Evolutionary conservation across 1,140 invertebrate genomes (phyloP).

Genomic region (Euwallacea similis): DNA sequence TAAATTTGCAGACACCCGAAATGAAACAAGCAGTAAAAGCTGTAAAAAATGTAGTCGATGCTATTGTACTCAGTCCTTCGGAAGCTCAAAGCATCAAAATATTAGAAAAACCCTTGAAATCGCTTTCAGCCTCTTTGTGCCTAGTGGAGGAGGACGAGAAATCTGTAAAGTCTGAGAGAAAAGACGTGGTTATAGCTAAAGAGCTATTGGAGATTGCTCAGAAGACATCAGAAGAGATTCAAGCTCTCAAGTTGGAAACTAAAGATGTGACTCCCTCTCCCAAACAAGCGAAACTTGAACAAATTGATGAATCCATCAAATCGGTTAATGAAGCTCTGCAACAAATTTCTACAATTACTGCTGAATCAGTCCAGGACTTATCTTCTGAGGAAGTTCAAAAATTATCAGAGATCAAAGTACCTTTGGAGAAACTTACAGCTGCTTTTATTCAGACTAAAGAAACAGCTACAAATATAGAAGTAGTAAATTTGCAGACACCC

Average conservation of each 20-base stretch:
- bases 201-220: slow-evolving; percentile 6
- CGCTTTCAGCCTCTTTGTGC: slow-evolving; percentile 23
- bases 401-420: slow-evolving; percentile 8
- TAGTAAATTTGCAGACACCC: slow-evolving; percentile 18
- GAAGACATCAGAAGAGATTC: slow-evolving; percentile 8
- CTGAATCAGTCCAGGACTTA: slow-evolving; percentile 20
- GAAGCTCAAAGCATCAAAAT: slow-evolving; percentile 18
- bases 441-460: slow-evolving; percentile 16
- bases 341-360: neutral
- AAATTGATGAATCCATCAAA: slow-evolving; percentile 20
- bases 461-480: slow-evolving; percentile 13
- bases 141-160: slow-evolving; percentile 15
- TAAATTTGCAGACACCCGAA: slow-evolving; percentile 24
- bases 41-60: slow-evolving; percentile 20
- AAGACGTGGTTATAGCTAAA: neutral
- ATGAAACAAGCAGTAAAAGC: slow-evolving; percentile 28
- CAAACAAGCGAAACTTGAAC: slow-evolving; percentile 11
- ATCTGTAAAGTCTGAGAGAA: neutral
- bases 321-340: slow-evolving; percentile 5
- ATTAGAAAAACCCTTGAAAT: slow-evolving; percentile 23
- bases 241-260: slow-evolving; percentile 24
- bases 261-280: slow-evolving; percentile 7
- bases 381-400: slow-evolving; percentile 18
- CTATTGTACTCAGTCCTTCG: slow-evolving; percentile 1
- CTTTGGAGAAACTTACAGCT: slow-evolving; percentile 22